Base-by-base conservation (phyloP, 53 echinoderm and acorn worm genomes). In the Mesocentrotus franciscanus region DNA sequence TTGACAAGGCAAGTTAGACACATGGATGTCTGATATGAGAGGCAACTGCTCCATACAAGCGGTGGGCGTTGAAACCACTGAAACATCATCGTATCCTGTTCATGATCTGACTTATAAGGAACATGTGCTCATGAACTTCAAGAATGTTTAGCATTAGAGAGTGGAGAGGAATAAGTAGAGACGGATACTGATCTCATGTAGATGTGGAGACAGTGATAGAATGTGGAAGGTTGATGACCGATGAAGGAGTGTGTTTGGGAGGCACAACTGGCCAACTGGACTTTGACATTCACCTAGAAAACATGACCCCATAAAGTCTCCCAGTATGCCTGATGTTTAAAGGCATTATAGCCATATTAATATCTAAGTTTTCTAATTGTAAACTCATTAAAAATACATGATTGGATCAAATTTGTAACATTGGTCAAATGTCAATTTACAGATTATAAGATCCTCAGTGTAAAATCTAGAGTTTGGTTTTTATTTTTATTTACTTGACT, bases 271-370 rank as follows among this genome's bases (percentile, higher is more conserved):
- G 49, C 49, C 49, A 49, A 7, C 49, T 39, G 3, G 42, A 39
- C 15, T 81, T 81, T 15, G 12, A 83, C 49, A 49, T 49, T 84
- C 84, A 84, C 84, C 84, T 84, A 84, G 42, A 84, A 84, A 84
- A 36, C 24, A 42, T 84, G 84, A 84, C 39, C 84, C 35, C 55
- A 72, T 9, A 17, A n/a, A 11, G 61, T 61, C 3, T 11, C 61
- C 49, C 49, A 49, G 49, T 7, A 49, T 49, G 49, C 49, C 49
- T 5, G 49, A 49, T 49, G 49, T 49, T 49, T 49, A 49, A 49
- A 49, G 49, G 49, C 49, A 49, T 4, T 49, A 4, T 49, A 49
- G 49, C 49, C 49, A 49, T 49, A 49, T 49, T 6, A 49, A 49
- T 5, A 49, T 49, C 49, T 0, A 39, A 49, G 49, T 49, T 49